Evolutionary conservation across 1,140 invertebrate genomes (phyloP).

Genomic region (Neomicropteryx cornuta): DNA sequence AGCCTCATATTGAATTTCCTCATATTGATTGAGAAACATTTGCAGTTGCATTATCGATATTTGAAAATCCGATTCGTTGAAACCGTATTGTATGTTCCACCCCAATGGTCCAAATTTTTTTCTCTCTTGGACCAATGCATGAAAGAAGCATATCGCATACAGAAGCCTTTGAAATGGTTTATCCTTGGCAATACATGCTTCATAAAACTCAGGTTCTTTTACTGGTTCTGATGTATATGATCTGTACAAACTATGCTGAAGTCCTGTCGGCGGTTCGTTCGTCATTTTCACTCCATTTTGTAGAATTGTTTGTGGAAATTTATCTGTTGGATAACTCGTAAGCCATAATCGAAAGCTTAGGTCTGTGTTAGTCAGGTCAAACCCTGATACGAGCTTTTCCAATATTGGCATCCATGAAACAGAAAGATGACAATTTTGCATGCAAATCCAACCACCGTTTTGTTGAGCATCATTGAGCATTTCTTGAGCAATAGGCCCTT

Average conservation of each 20-base stretch:
- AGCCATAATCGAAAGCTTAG: constrained; percentile 59
- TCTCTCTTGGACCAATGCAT: constrained; percentile 76
- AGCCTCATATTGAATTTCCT: constrained; percentile 64
- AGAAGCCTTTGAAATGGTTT: constrained; percentile 59
- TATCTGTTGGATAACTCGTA: constrained; percentile 69
- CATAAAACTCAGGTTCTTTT: constrained; percentile 48
- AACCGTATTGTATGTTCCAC: constrained; percentile 84
- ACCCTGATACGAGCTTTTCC: constrained; percentile 58
- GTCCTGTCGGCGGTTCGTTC: constrained; percentile 72
- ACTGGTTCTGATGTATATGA: constrained; percentile 64
- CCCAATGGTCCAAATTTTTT: constrained; percentile 75
- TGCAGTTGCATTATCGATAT: constrained; percentile 74
- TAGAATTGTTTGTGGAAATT: constrained; percentile 69
- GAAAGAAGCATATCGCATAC: constrained; percentile 81
- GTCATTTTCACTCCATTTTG: constrained; percentile 84
- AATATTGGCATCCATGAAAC: constrained; percentile 70
- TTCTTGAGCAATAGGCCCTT: constrained; percentile 61
- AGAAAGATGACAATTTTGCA: constrained; percentile 84
- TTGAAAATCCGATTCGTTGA: constrained; percentile 79
- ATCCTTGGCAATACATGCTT: constrained; percentile 46
- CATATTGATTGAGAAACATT: constrained; percentile 52
- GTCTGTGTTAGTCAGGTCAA: constrained; percentile 55
- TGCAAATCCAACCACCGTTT: constrained; percentile 66
- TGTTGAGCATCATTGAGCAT: constrained; percentile 60
- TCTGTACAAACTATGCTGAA: constrained; percentile 65